These are phyloP conservation scores for Pachycephus smyrnensis DNA, from an alignment of 2,888 invertebrate genomes.

Conservation along the genomic window DNA sequence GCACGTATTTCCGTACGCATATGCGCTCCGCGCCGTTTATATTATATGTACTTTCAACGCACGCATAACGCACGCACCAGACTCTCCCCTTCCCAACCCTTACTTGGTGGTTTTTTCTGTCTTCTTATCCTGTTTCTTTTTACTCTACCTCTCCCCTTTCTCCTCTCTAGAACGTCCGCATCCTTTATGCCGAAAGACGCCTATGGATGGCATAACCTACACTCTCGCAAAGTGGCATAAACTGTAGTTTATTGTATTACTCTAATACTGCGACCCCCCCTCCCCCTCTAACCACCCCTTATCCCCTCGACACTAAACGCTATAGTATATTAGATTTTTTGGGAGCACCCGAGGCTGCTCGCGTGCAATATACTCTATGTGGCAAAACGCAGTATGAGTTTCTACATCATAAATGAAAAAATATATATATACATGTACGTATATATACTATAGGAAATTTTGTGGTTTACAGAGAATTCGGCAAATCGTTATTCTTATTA, in stretches of 20 bases:
- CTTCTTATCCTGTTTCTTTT: neutral
- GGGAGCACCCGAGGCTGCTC: neutral
- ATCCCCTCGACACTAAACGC: neutral
- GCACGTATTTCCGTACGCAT: slow-evolving; percentile 37
- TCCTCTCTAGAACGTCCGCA: neutral
- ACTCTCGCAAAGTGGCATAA: slow-evolving; percentile 45
- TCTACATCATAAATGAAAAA: neutral
- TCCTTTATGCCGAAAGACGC: neutral
- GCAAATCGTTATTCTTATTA: neutral
- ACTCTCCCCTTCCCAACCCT: neutral
- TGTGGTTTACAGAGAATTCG: neutral
- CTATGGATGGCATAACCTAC: slow-evolving; percentile 6
- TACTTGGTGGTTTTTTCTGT: neutral
- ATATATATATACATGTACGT: too few relatives aligned
- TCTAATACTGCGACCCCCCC: slow-evolving; percentile 37
- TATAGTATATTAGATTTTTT: slow-evolving; percentile 9
- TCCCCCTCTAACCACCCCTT: neutral
- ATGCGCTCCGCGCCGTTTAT: slow-evolving; percentile 23
- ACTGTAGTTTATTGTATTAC: slow-evolving; percentile 50
- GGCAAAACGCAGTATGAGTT: neutral
- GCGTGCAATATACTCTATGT: neutral
- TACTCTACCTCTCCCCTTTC: neutral
- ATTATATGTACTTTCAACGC: slow-evolving; percentile 15
- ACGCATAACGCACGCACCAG: neutral
- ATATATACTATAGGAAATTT: too few relatives aligned